Percentiles rank a stretch among this genome's conserved stretches.
phyloP scores from a whole-genome alignment of 2,797 vertebrate genomes.

The Stomatorhinus walkeri region DNA sequence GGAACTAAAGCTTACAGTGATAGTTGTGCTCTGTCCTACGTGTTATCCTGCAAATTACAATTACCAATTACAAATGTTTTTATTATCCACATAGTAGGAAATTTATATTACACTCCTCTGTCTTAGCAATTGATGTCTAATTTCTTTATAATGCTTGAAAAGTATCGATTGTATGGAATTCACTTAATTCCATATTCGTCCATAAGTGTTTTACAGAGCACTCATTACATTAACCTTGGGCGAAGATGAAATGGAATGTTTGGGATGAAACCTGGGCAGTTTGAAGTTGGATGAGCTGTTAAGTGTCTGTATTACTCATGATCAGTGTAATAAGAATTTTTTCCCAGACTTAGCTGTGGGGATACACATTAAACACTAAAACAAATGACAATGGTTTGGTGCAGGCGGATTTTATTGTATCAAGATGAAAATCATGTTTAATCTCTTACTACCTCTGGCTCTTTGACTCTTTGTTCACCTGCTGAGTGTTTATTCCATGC shows the following conservation, averaged over 20 bases:
- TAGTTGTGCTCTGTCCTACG: background rate
- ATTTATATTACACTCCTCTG: background rate
- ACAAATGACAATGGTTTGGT: background rate
- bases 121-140: background rate
- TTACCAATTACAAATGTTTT: background rate
- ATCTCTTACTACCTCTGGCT: background rate
- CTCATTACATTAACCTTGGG: background rate
- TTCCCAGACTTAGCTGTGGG: background rate
- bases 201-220: background rate
- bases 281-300: background rate
- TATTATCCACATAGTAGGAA: background rate
- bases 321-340: background rate
- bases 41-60: background rate
- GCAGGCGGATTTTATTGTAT: background rate
- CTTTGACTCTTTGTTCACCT: background rate
- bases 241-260: background rate
- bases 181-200: background rate
- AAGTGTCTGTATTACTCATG: background rate
- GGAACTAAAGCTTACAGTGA: background rate
- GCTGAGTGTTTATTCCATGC: background rate
- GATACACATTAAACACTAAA: background rate
- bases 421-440: background rate
- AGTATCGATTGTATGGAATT: background rate
- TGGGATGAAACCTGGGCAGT: background rate
- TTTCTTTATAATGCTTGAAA: background rate